Conservation (phyloP, 2,888 invertebrate genomes). For the Pristionchus exspectatus region DNA sequence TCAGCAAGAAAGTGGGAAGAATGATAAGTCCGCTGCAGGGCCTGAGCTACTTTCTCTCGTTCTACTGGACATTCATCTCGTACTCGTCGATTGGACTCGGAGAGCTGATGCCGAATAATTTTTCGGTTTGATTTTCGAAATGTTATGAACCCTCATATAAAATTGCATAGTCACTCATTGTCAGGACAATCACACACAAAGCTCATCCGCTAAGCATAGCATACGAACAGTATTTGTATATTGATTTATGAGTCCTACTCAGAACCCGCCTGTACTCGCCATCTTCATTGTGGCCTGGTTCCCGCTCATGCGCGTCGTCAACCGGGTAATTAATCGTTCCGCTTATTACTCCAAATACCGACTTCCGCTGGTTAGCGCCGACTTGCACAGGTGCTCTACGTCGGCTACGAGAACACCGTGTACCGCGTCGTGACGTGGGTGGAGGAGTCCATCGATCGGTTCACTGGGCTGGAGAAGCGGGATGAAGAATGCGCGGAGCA, state of each 20-base stretch:
- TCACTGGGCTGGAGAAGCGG: neutral
- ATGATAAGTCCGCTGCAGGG: no score
- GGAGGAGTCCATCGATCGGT: neutral
- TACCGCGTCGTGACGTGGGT: neutral
- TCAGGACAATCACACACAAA: no score
- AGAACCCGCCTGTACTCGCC: conserved; percentile 6
- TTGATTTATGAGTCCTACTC: no score
- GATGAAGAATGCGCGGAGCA: no score
- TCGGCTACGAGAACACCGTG: conserved; percentile 36
- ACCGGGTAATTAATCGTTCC: conserved; percentile 61
- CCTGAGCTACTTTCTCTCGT: neutral
- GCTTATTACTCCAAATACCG: neutral
- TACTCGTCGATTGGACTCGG: conserved; percentile 16
- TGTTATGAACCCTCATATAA: no score
- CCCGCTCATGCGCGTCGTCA: conserved; percentile 65
- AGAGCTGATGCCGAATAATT: conserved; percentile 36
- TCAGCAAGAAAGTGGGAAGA: no score
- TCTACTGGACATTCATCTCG: conserved; percentile 47
- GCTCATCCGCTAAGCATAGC: no score
- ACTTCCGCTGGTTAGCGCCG: neutral
- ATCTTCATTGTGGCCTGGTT: conserved; percentile 58
- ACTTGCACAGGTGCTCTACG: conserved; percentile 16
- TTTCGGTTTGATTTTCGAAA: neutral
- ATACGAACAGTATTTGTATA: no score
- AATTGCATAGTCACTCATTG: no score